phyloP scores from a whole-genome alignment of 1,140 invertebrate species.

The Mizuhopecten yessoensis region DNA sequence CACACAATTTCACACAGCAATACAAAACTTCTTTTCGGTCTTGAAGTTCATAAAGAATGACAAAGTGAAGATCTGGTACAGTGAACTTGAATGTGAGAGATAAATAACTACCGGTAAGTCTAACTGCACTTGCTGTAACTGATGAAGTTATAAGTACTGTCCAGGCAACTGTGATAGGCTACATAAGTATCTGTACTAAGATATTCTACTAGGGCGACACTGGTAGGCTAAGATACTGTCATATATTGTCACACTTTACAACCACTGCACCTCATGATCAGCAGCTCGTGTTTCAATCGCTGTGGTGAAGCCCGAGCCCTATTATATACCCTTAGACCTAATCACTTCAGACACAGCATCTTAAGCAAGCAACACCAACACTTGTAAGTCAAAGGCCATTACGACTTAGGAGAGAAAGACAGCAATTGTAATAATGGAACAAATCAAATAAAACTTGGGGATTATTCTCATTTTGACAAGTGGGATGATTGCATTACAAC shows the following conservation, averaged over 20 bases:
- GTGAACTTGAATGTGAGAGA: neutral
- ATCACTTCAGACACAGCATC: neutral
- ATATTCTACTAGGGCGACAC: neutral
- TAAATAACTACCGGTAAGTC: neutral
- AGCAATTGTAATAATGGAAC: neutral
- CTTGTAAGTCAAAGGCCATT: conserved; percentile 1
- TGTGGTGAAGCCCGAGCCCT: neutral
- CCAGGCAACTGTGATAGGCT: neutral
- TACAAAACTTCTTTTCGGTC: neutral
- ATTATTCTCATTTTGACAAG: conserved; percentile 10
- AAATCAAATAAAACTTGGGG: neutral
- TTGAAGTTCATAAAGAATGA: neutral
- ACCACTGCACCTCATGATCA: neutral
- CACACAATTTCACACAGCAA: neutral
- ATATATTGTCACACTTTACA: neutral
- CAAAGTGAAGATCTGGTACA: neutral
- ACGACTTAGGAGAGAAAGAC: neutral
- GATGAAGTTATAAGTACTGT: neutral
- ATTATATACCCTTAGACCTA: neutral
- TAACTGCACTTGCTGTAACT: neutral
- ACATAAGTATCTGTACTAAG: neutral
- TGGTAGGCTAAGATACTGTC: neutral
- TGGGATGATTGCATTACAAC: neutral
- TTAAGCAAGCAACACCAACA: neutral
- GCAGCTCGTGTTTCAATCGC: no score